Base-by-base conservation (phyloP, 2,113 vertebrate genomes). In the Hemiprocne comata region DNA sequence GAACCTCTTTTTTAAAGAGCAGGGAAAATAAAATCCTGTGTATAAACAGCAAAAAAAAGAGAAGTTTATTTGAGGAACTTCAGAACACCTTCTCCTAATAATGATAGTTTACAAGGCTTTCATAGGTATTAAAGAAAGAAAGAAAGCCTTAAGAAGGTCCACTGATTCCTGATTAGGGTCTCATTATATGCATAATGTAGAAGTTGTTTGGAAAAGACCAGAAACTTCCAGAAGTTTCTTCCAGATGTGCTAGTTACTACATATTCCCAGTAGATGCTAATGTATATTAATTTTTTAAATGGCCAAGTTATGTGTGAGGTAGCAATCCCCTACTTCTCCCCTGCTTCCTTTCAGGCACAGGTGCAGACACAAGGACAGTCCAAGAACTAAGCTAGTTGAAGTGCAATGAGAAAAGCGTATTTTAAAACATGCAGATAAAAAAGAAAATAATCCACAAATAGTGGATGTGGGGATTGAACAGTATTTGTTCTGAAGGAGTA, bases 1-100 rank as follows among this genome's bases (percentile, higher is more conserved):
- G 2, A 80, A 83, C 17, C 17, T 69, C 31, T 4, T 4, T 61
- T 36, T 16, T 25, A 65, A 53, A 48, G 83, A 17, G 19, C 7
- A 2, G 2, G 1, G 8, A 19, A 60, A 64, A 42, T 38, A 58
- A 74, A 84, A 29, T 51, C 1, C 0, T 87, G 4, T 28, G 8
- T 61, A 36, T 48, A 44, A 88, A 67, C 29, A 75, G 10, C 8
- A 85, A 60, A 28, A 90, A 85, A 79, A 7, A 14, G 9, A 77
- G 34, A 77, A 62, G 15, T 40, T 75, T 75, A 23, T 38, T 13
- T 75, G 57, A 75, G 16, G 34, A 90, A 51, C 28, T 53, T 71
- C 29, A 72, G 11, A 14, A 40, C 3, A 18, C 8, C 6, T 54
- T 85, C 9, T 87, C 15, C 31, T 48, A 44, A 57, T 50, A 78